Base-by-base conservation (phyloP, 1,140 invertebrate species). In the Penaeus chinensis region DNA sequence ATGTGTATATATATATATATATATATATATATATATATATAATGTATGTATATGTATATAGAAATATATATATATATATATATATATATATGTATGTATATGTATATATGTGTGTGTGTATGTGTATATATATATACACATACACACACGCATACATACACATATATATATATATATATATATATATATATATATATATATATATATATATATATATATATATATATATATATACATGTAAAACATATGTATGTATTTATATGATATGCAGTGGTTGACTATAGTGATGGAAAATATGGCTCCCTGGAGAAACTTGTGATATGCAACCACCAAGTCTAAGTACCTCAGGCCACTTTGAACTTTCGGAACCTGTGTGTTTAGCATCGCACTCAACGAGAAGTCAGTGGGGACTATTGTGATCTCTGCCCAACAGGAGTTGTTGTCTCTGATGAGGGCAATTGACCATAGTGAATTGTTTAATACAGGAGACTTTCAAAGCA, bases 281-380 rank as follows among this genome's bases (percentile, higher is more conserved):
- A 27, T 74, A 74, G 42, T 32, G 71, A 78, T 74, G 61, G 47
- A 78, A 80, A 47, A 54, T 69, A 71, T 79, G 54, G 60, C 22
- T 42, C 54, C 22, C 63, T 66, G 84, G 63, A 78, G 76, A 71
- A 71, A 7, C 62, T 81, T 86, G 54, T 79, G 24, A 79, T 60
- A n/a, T 42, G 47, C 77, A n/a, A 47, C 54, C 77, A 60, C n/a
- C 22, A 79, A 54, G 77, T 79, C 77, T 13, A 54, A 79, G 61
- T 79, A 79, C 47, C 77, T 79, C 77, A 79, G 77, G 77, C 77
- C 77, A 24, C 77, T n/a, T 60, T n/a, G 47, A 79, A 60, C 37
- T 27, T 47, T 8, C 0, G n/a, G 77, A 79, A 60, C 47, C 61
- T 79, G 47, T 60, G 37, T 24, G 61, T 78, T n/a, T 32, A 78